Percentiles rank a stretch among this genome's conserved stretches.
These are phyloP conservation scores for Microplitis mediator DNA, from an alignment of 1,140 invertebrate genomes.

Conservation along the genomic window DNA sequence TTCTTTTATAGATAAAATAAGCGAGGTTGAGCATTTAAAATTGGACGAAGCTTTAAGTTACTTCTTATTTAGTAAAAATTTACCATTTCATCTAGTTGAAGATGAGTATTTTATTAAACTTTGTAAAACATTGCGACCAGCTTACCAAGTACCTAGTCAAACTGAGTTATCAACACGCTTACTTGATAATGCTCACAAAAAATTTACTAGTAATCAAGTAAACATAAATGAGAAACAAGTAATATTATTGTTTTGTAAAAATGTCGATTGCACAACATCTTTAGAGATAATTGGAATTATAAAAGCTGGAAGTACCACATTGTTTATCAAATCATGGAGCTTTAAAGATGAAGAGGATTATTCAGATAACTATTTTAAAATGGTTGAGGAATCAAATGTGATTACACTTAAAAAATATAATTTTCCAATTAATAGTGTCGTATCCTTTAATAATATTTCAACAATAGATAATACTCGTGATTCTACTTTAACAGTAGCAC, in stretches of 20 bases:
- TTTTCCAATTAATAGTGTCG: not conserved
- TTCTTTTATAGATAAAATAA: not conserved
- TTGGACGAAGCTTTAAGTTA: not conserved
- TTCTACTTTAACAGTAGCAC: not conserved
- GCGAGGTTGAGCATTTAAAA: not conserved
- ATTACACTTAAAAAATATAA: not conserved
- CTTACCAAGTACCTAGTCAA: not conserved
- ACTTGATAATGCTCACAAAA: not conserved
- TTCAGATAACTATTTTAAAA: not conserved
- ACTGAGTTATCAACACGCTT: not conserved
- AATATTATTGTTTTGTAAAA: not conserved
- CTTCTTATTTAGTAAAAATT: not conserved
- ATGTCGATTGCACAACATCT: not conserved
- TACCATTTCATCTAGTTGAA: not conserved
- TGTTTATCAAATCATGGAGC: not conserved
- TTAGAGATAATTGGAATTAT: not conserved
- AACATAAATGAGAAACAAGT: not conserved
- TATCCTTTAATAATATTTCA: not conserved
- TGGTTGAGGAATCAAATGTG: not conserved
- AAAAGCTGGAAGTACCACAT: not conserved
- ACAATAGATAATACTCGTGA: not conserved
- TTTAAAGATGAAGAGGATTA: not conserved
- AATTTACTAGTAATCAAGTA: not conserved
- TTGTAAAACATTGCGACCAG: not conserved
- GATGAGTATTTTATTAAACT: not conserved